Percentiles rank a stretch among this genome's conserved stretches.
Conservation (phyloP, 2,888 invertebrate genomes). For the Sinohyriopsis cumingii region DNA sequence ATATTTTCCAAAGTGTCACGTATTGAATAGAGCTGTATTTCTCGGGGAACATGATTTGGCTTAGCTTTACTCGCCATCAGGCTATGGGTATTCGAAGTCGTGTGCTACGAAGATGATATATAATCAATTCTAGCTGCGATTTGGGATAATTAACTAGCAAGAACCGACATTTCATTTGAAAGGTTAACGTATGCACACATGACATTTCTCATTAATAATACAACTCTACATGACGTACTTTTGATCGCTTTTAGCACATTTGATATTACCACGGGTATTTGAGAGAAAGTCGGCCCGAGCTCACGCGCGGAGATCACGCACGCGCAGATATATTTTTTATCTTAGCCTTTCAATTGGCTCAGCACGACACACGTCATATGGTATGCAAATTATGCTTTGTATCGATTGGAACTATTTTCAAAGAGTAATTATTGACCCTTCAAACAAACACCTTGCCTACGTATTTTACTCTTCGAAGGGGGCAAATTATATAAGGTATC, state of each 20-base stretch:
- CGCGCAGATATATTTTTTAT: slow-evolving; percentile 33
- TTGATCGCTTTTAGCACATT: slow-evolving; percentile 14
- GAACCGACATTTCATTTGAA: slow-evolving; percentile 10
- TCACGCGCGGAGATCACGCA: slow-evolving; percentile 22
- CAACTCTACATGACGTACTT: slow-evolving; percentile 3
- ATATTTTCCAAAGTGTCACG: too few species aligned
- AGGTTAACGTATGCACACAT: slow-evolving; percentile 38
- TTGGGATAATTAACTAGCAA: slow-evolving; percentile 1
- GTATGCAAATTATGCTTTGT: slow-evolving; percentile 34
- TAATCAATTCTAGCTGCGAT: too few species aligned
- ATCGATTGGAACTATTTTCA: too few species aligned
- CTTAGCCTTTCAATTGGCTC: slow-evolving; percentile 29
- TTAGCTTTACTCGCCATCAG: too few species aligned
- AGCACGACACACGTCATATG: slow-evolving; percentile 18
- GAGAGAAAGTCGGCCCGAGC: slow-evolving; percentile 6
- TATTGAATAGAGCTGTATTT: too few species aligned
- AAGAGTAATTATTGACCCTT: too few species aligned
- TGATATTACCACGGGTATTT: slow-evolving; percentile 11
- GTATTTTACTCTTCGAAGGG: too few species aligned
- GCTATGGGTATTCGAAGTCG: too few species aligned
- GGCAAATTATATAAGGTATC: too few species aligned
- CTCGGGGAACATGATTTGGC: too few species aligned
- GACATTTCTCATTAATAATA: slow-evolving; percentile 43
- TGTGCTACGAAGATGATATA: too few species aligned
- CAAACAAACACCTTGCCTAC: too few species aligned